phyloP scores from a whole-genome alignment of 2,888 invertebrate species.

The Masnerella sp. region DNA sequence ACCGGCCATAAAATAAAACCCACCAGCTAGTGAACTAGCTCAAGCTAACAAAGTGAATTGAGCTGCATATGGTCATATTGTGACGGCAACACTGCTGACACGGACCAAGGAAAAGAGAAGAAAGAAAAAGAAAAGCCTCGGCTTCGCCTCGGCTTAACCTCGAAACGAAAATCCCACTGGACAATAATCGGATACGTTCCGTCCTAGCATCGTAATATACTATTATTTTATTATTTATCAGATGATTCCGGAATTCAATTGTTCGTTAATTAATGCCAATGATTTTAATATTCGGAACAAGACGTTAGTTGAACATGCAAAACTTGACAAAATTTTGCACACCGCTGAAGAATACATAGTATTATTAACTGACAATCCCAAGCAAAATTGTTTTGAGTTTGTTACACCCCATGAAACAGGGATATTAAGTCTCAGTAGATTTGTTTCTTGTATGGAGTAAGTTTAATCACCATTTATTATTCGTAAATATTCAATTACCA shows the following conservation, averaged over 20 bases:
- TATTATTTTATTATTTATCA: background rate
- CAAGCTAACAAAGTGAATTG: too few relatives aligned
- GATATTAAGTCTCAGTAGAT: slow-evolving; percentile 16
- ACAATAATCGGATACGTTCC: too few relatives aligned
- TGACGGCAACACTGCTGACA: too few relatives aligned
- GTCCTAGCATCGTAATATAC: too few relatives aligned
- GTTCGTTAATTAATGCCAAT: slow-evolving; percentile 22
- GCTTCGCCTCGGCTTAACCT: too few relatives aligned
- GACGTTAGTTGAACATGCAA: slow-evolving; percentile 21
- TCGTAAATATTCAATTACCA: background rate
- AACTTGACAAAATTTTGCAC: slow-evolving; percentile 18
- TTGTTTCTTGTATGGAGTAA: slow-evolving; percentile 43
- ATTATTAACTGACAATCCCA: slow-evolving; percentile 9
- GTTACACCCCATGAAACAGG: slow-evolving; percentile 26
- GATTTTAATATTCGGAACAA: slow-evolving; percentile 31
- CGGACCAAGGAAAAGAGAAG: too few relatives aligned
- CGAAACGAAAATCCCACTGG: too few relatives aligned
- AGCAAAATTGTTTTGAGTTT: slow-evolving; percentile 37
- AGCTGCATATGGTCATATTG: too few relatives aligned
- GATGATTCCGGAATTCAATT: slow-evolving; percentile 37
- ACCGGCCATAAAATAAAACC: too few relatives aligned
- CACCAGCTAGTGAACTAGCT: too few relatives aligned
- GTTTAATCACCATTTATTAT: background rate
- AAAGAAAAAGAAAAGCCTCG: too few relatives aligned
- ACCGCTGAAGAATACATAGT: slow-evolving; percentile 23